phyloP scores from a whole-genome alignment of 2,113 vertebrate species.

The Hiodon alosoides region DNA sequence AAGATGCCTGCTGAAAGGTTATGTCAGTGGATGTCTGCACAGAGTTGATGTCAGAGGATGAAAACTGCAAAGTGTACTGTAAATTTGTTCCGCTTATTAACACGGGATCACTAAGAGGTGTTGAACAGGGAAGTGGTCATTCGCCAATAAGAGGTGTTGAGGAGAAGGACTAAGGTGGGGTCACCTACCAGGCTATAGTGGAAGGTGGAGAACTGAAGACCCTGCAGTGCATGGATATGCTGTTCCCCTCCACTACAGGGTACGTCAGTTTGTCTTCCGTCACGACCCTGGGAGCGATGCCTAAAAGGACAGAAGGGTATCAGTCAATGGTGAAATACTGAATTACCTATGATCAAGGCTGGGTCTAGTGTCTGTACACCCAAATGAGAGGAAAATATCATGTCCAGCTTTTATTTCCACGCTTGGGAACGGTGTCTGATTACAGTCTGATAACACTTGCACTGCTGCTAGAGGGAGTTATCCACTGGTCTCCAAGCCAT shows the following conservation, averaged over 20 bases:
- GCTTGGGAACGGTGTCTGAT: too few relatives aligned
- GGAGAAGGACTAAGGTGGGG: neutral
- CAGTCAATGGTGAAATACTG: neutral
- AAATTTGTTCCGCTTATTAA: too few relatives aligned
- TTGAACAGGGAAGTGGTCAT: neutral
- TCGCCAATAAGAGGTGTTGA: neutral
- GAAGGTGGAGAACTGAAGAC: conserved; percentile 83
- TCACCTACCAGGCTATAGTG: conserved; percentile 70
- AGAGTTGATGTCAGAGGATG: too few relatives aligned
- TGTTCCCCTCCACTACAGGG: conserved; percentile 66
- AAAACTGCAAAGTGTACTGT: too few relatives aligned
- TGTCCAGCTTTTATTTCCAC: too few relatives aligned
- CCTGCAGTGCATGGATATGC: conserved; percentile 71
- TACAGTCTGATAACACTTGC: neutral
- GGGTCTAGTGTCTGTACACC: too few relatives aligned
- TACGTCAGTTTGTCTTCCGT: conserved; percentile 74
- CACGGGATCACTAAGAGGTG: too few relatives aligned
- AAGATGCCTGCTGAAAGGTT: too few relatives aligned
- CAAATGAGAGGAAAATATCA: too few relatives aligned
- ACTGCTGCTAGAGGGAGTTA: neutral
- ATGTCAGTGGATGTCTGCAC: too few relatives aligned
- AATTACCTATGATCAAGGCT: too few relatives aligned
- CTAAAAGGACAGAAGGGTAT: conserved; percentile 48
- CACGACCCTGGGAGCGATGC: conserved; percentile 78
- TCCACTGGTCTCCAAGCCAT: neutral